Conservation (phyloP, 2,888 invertebrate genomes). For the Caenorhabditis sp. region DNA sequence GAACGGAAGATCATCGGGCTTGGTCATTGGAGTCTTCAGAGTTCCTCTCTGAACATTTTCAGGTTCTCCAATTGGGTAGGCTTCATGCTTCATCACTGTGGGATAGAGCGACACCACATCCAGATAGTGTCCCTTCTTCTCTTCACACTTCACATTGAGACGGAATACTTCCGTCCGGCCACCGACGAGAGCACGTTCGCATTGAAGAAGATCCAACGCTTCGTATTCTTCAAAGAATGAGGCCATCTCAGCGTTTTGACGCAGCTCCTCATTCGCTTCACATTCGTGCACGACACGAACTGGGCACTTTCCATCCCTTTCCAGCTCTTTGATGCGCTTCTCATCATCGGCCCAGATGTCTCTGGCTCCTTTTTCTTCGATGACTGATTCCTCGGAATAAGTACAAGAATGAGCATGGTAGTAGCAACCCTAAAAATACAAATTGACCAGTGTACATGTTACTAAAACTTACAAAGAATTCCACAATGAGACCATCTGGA, state of each 20-base stretch:
- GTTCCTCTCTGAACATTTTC: not conserved
- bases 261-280: not conserved
- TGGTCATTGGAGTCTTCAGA: not conserved
- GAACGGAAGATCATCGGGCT: not conserved
- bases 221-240: not conserved
- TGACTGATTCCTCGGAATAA: not conserved
- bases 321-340: not conserved
- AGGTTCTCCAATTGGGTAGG: not conserved
- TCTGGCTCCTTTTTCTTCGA: not conserved
- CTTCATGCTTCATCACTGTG: conserved; percentile 8
- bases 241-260: not conserved
- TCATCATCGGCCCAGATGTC: not conserved
- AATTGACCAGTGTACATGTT: too few relatives aligned
- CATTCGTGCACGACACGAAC: not conserved
- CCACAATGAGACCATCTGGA: not conserved
- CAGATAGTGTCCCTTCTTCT: not conserved
- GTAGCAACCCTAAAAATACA: conserved; percentile 1
- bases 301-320: not conserved
- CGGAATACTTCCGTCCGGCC: conserved; percentile 6
- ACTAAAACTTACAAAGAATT: not conserved
- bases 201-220: not conserved
- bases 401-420: not conserved
- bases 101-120: conserved; percentile 15
- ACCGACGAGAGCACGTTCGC: not conserved
- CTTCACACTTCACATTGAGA: not conserved